A percentile compares a stretch with the other conserved stretches of the same genome.
phyloP scores from a whole-genome alignment of 2,888 invertebrate species.

The Eumerus sabulonum region DNA sequence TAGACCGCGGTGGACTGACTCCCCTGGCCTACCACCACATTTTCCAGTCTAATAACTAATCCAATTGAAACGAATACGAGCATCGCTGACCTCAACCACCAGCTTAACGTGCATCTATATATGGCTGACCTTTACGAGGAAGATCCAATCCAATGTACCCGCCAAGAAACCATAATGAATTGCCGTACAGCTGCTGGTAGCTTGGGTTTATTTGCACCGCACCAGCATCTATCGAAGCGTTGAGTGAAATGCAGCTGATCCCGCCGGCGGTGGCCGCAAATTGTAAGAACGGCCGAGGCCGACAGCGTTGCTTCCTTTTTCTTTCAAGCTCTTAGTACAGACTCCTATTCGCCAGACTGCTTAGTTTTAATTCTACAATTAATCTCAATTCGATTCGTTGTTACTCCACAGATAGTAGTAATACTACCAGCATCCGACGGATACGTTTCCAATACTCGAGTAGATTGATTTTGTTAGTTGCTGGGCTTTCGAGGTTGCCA shows the following conservation, averaged over 20 bases:
- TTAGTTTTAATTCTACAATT: slow-evolving; percentile 44
- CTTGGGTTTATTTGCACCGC: slow-evolving; percentile 21
- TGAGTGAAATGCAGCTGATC: slow-evolving; percentile 38
- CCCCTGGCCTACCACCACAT: slow-evolving; percentile 59
- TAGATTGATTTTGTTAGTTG: slow-evolving; percentile 58
- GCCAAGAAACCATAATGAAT: slow-evolving; percentile 59
- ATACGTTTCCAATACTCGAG: slow-evolving; percentile 40
- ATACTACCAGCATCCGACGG: slow-evolving; percentile 4
- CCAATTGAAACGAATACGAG: slow-evolving; percentile 43
- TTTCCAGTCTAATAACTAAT: slow-evolving; percentile 66
- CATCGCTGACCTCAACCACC: slow-evolving; percentile 25
- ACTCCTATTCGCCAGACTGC: neutral
- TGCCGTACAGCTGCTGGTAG: slow-evolving; percentile 25
- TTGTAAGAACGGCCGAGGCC: neutral
- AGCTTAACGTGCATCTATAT: slow-evolving; percentile 13
- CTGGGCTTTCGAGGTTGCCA: slow-evolving; percentile 2
- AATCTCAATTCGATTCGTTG: slow-evolving; percentile 47
- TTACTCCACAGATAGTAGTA: slow-evolving; percentile 18
- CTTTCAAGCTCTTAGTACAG: no score
- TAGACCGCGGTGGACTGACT: slow-evolving; percentile 55
- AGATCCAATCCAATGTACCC: slow-evolving; percentile 20
- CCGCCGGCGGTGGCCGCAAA: slow-evolving; percentile 5
- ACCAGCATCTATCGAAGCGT: slow-evolving; percentile 21
- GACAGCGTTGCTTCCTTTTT: neutral
- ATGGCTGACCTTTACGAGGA: slow-evolving; percentile 15